Evolutionary conservation across 2,113 vertebrate species (phyloP).

Genomic region (Cranoglanis bouderius): DNA sequence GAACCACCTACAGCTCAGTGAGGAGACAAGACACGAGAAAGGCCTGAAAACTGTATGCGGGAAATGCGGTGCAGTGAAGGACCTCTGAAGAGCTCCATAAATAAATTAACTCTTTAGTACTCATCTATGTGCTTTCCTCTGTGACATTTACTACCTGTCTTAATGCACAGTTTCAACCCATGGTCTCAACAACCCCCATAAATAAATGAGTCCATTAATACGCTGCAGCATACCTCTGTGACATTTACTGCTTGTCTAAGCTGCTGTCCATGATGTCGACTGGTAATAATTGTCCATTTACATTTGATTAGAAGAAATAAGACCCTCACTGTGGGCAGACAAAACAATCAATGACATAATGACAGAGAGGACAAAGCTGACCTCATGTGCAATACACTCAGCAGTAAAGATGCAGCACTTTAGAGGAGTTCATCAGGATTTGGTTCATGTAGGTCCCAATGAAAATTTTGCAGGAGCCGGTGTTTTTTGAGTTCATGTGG

Average conservation of each 20-base stretch:
- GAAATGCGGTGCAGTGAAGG: not conserved
- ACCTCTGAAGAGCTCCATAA: conserved; percentile 37
- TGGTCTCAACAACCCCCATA: conserved; percentile 5
- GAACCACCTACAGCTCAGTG: not conserved
- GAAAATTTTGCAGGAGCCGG: not conserved
- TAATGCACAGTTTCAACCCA: conserved; percentile 11
- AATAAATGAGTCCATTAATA: conserved; percentile 42
- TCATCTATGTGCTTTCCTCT: conserved; percentile 19
- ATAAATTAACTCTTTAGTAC: conserved; percentile 52
- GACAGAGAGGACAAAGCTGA: conserved; percentile 21
- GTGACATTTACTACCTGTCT: conserved; percentile 55
- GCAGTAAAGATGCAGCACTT: not conserved
- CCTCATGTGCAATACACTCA: not conserved
- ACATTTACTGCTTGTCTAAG: conserved; percentile 45
- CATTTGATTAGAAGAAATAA: conserved; percentile 68
- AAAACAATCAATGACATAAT: conserved; percentile 54
- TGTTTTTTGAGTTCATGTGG: not conserved
- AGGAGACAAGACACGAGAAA: not conserved
- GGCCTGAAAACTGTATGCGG: not conserved
- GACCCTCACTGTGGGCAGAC: conserved; percentile 56
- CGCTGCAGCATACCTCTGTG: conserved; percentile 1
- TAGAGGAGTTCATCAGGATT: not conserved
- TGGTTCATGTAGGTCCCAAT: not conserved
- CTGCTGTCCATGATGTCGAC: conserved; percentile 10
- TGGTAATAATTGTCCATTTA: conserved; percentile 69